Evolutionary conservation across 2,113 vertebrate species (phyloP), one percentile per base, ranked within the genome.

Genomic region (Catharus bicknelli): DNA sequence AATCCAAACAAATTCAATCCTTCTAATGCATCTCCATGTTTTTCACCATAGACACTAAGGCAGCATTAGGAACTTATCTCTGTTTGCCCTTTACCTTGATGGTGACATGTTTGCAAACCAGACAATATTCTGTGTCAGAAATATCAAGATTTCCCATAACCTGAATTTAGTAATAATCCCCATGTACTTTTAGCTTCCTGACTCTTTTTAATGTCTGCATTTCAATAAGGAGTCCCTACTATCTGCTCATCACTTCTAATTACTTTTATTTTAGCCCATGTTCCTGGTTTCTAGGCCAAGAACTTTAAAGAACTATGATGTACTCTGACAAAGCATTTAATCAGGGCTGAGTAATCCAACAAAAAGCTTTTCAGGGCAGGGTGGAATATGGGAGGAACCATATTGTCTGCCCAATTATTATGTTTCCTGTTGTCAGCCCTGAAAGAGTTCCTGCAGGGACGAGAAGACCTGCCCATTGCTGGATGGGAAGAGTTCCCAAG

Each of bases 331-430:
- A 94, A 95, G 91, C 90, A 91, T 95, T 94, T 96, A 95, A 96
- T 96, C 95, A 95, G 73, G 88, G 74, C 78, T 90, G 95, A 96
- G 90, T 95, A 96, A 97, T 95, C 90, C 96, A 96, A 86, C 53
- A 96, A 90, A 97, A 96, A 95, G 94, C 85, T 95, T 97, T 95
- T 89, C 91, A 91, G 74, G 95, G 82, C 92, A 97, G 89, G 81
- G 88, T 67, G 83, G 89, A 93, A 93, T 95, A 92, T 84, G 95
- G 96, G 96, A 96, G 94, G 96, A 96, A 90, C 88, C 91, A 94
- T 87, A 96, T 93, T 96, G 95, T 96, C 93, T 95, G 67, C 77
- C 74, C 83, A 25, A 79, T 95, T 86, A 88, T 64, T 90, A 22
- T 86, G 95, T 96, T 95, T 95, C 95, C 79, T 97, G 88, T 93